phyloP scores from a whole-genome alignment of 2,113 vertebrate genomes.

The Albula glossodonta region DNA sequence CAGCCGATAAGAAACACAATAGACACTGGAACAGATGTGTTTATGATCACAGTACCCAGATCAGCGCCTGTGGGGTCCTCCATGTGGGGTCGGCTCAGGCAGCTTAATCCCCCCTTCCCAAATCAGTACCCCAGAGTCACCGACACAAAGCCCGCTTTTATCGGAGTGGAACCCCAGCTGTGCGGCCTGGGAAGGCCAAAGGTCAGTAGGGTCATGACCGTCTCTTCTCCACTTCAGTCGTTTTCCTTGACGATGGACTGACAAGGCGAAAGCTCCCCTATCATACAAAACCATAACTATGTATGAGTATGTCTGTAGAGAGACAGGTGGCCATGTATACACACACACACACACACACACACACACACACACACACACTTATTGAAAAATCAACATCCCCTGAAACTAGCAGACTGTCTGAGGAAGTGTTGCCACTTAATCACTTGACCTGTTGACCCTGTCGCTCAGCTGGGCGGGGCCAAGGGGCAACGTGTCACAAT shows the following conservation, averaged over 20 bases:
- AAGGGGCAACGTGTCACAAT: not conserved
- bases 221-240: no score
- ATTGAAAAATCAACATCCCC: not conserved
- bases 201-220: no score
- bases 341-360: constrained; percentile 11
- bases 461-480: not conserved
- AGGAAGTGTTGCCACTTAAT: not conserved
- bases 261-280: not conserved
- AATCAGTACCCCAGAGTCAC: not conserved
- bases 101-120: not conserved
- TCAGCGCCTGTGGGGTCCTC: no score
- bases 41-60: no score
- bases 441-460: not conserved
- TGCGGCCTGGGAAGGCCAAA: no score
- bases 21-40: not conserved
- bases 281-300: not conserved
- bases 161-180: not conserved
- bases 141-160: not conserved
- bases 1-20: not conserved
- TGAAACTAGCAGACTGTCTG: no score
- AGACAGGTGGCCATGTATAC: not conserved
- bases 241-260: not conserved
- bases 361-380: not conserved
- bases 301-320: not conserved
- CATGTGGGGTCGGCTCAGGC: not conserved